Evolutionary conservation across 2,888 invertebrate species (phyloP).

Genomic region (Erannis defoliaria): DNA sequence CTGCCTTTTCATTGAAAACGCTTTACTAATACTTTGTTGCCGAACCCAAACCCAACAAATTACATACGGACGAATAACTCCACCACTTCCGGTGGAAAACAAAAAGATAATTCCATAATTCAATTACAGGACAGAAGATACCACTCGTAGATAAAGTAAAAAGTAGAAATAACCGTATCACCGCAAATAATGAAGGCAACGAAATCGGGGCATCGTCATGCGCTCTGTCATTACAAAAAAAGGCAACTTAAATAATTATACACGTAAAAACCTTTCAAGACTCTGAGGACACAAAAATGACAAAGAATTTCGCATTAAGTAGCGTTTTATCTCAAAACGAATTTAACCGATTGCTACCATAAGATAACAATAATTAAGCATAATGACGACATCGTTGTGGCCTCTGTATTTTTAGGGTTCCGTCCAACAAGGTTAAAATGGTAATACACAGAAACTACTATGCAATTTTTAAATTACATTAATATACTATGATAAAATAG

Average conservation of each 20-base stretch:
- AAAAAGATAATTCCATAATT: constrained; percentile 59
- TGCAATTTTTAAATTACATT: no score
- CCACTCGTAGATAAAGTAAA: constrained; percentile 64
- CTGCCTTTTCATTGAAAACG: constrained; percentile 59
- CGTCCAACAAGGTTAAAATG: no score
- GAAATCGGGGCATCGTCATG: constrained; percentile 59
- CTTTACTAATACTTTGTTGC: constrained; percentile 53
- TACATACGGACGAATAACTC: constrained; percentile 47
- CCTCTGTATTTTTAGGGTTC: constrained; percentile 38
- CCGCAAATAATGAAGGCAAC: constrained; percentile 80
- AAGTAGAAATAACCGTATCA: constrained; percentile 75
- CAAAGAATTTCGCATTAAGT: constrained; percentile 74
- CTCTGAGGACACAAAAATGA: constrained; percentile 68
- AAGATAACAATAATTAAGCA: constrained; percentile 85
- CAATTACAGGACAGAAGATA: constrained; percentile 62
- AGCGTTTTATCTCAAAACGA: constrained; percentile 74
- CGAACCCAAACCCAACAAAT: constrained; percentile 54
- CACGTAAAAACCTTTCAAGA: constrained; percentile 60
- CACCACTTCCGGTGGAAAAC: constrained; percentile 54
- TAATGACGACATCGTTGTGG: constrained; percentile 79
- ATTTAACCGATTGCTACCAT: constrained; percentile 81
- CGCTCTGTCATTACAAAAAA: constrained; percentile 75
- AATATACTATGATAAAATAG: no score
- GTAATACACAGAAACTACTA: no score
- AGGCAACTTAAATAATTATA: constrained; percentile 51